Evolutionary conservation across 2,888 invertebrate species (phyloP).

Genomic region (Mystacides longicornis): DNA sequence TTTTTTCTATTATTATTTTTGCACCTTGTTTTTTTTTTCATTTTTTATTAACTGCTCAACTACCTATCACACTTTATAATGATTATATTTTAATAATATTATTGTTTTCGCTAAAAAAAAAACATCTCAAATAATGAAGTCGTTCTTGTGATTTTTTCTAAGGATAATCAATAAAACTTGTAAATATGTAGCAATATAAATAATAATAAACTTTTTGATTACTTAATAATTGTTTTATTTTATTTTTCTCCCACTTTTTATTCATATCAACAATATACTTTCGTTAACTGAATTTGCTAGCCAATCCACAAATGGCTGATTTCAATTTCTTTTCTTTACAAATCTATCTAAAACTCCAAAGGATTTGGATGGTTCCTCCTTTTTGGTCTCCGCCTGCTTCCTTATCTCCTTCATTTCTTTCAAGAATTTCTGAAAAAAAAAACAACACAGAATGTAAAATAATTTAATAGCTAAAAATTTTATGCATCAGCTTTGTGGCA

Average conservation of each 20-base stretch:
- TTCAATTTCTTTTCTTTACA: slow-evolving; percentile 44
- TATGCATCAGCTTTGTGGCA: too few species aligned
- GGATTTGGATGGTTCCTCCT: slow-evolving; percentile 34
- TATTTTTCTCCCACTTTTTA: background rate
- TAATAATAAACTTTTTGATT: background rate
- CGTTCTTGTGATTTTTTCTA: background rate
- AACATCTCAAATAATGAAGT: too few species aligned
- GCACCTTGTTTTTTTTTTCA: background rate
- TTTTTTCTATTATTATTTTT: background rate
- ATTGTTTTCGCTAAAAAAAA: too few species aligned
- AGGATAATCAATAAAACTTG: background rate
- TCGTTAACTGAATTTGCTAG: too few species aligned
- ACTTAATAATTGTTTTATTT: background rate
- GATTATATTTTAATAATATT: background rate
- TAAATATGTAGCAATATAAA: background rate
- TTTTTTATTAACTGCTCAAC: background rate
- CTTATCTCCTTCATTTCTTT: slow-evolving; percentile 28
- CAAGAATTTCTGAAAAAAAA: slow-evolving; percentile 37
- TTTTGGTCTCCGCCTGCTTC: slow-evolving; percentile 35
- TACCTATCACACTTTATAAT: background rate
- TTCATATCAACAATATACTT: background rate
- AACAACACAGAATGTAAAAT: background rate
- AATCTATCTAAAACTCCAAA: slow-evolving; percentile 64
- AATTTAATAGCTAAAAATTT: too few species aligned
- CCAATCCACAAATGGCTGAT: too few species aligned